phyloP scores from a whole-genome alignment of 2,888 invertebrate genomes.

The Rutpela maculata region DNA sequence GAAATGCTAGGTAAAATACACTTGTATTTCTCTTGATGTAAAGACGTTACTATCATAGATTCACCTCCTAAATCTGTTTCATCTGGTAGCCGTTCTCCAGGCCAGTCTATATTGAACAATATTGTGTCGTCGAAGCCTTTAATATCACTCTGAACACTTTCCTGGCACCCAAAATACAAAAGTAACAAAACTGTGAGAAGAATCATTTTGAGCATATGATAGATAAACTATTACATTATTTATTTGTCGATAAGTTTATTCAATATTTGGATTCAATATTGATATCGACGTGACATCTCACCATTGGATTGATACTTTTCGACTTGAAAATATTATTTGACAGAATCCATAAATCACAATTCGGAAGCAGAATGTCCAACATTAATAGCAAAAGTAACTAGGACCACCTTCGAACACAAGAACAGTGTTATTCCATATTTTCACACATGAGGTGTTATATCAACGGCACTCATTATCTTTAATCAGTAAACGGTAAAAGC shows the following conservation, averaged over 20 bases:
- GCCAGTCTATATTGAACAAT: conserved; percentile 88
- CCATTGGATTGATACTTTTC: conserved; percentile 23
- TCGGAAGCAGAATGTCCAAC: not conserved
- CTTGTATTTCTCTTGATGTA: conserved; percentile 88
- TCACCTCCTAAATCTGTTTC: conserved; percentile 75
- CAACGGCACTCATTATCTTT: no score
- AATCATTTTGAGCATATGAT: conserved; percentile 14
- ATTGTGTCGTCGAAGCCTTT: conserved; percentile 90
- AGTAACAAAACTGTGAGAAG: not conserved
- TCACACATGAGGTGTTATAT: no score
- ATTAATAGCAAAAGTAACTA: not conserved
- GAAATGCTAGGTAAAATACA: conserved; percentile 85
- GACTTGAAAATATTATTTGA: not conserved
- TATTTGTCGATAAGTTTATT: not conserved
- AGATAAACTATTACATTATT: conserved; percentile 27
- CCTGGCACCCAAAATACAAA: conserved; percentile 10
- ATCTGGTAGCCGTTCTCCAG: conserved; percentile 74
- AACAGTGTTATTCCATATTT: not conserved
- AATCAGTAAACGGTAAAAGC: no score
- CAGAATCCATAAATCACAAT: not conserved
- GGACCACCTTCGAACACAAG: not conserved
- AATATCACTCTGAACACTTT: conserved; percentile 74
- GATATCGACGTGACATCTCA: conserved; percentile 31
- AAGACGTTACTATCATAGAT: conserved; percentile 82
- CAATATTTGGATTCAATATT: not conserved